Evolutionary conservation across 2,888 invertebrate species (phyloP).

Genomic region (Xiphydria camelus): DNA sequence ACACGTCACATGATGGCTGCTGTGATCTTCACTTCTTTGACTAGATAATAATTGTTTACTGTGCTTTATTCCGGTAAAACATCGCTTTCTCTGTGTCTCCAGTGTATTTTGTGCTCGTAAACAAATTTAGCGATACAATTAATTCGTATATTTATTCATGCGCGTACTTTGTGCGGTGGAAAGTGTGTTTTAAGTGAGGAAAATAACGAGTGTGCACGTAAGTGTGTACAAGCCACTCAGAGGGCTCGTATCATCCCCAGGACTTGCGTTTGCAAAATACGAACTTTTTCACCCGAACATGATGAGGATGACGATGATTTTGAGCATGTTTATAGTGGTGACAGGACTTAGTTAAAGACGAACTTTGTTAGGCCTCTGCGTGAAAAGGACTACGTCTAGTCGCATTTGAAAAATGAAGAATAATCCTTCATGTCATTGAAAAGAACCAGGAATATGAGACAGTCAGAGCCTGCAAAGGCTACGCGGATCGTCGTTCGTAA

Average conservation of each 20-base stretch:
- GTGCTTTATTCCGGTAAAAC: slow-evolving; percentile 14
- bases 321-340: slow-evolving; percentile 32
- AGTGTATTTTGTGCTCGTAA: slow-evolving; percentile 14
- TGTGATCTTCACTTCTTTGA: slow-evolving; percentile 16
- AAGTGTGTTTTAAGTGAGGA: slow-evolving; percentile 47
- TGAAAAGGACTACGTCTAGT: slow-evolving; percentile 7
- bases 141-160: slow-evolving; percentile 12
- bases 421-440: background rate
- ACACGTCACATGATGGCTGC: slow-evolving; percentile 33
- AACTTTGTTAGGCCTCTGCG: slow-evolving; percentile 20
- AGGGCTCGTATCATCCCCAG: slow-evolving; percentile 32
- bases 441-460: background rate
- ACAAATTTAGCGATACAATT: slow-evolving; percentile 9
- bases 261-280: slow-evolving; percentile 32
- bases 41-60: slow-evolving; percentile 23
- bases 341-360: slow-evolving; percentile 23
- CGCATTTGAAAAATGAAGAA: slow-evolving; percentile 22
- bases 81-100: slow-evolving; percentile 8
- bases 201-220: slow-evolving; percentile 49
- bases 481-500: background rate
- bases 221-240: slow-evolving; percentile 46
- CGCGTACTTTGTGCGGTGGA: slow-evolving; percentile 43
- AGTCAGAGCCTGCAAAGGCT: background rate
- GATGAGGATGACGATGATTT: slow-evolving; percentile 18
- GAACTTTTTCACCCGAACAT: slow-evolving; percentile 28